Evolutionary conservation across 2,797 vertebrate genomes (phyloP).

Genomic region (Lacerta viridis): DNA sequence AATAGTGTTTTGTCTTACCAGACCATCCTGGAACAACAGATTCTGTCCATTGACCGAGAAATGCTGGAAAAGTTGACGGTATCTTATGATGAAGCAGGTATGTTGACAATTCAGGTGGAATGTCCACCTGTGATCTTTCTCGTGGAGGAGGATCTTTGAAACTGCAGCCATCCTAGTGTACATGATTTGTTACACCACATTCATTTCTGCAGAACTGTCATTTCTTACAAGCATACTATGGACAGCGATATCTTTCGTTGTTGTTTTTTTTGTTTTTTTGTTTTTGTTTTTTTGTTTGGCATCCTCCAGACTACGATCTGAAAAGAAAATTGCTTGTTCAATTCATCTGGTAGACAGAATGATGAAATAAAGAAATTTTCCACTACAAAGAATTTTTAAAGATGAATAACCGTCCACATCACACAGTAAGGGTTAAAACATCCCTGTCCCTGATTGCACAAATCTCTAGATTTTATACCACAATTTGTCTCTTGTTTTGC

Average conservation of each 20-base stretch:
- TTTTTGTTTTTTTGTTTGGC: background rate
- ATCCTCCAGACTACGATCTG: background rate
- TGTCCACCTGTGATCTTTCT: background rate
- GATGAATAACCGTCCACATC: background rate
- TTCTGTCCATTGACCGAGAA: slow-evolving; percentile 91
- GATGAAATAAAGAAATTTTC: background rate
- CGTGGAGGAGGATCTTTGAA: background rate
- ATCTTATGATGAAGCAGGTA: slow-evolving; percentile 97
- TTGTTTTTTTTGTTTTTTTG: background rate
- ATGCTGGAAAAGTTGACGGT: slow-evolving; percentile 94
- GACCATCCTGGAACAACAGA: slow-evolving; percentile 95
- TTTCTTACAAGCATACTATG: background rate
- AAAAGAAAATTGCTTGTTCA: background rate
- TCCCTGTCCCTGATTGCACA: background rate
- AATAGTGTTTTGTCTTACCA: slow-evolving; percentile 91
- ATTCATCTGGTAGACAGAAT: background rate
- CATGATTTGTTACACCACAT: background rate
- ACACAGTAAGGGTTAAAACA: background rate
- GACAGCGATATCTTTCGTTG: background rate
- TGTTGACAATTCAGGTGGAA: background rate
- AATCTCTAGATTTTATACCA: background rate
- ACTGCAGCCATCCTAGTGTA: background rate
- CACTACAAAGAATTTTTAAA: background rate
- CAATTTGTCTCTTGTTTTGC: background rate
- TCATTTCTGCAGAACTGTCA: background rate